Conservation (phyloP, 1,140 invertebrate genomes). For the Chironomus tepperi region DNA sequence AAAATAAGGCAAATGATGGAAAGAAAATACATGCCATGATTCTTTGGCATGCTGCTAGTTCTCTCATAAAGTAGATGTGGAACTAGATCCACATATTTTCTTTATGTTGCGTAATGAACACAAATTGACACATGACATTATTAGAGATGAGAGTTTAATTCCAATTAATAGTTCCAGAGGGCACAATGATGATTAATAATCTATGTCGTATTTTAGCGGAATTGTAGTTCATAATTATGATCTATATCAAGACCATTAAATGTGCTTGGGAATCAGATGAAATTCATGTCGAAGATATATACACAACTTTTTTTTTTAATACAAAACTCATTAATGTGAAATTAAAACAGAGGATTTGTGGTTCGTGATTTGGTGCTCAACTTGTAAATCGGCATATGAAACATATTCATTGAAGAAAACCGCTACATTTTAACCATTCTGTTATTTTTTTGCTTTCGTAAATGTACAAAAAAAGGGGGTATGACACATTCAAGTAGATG, state of each 20-base stretch:
- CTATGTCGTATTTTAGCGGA: background rate
- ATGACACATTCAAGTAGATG: too few species aligned
- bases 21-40: background rate
- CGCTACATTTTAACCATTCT: too few species aligned
- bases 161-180: background rate
- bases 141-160: slow-evolving; percentile 14
- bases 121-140: slow-evolving; percentile 13
- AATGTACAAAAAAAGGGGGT: too few species aligned
- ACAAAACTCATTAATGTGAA: background rate
- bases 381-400: background rate
- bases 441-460: too few species aligned
- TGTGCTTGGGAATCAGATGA: background rate
- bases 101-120: slow-evolving; percentile 12
- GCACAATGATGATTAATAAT: slow-evolving; percentile 9
- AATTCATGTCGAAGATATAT: too few species aligned
- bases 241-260: too few species aligned
- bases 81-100: background rate
- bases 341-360: background rate
- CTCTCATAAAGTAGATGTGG: background rate
- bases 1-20: background rate
- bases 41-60: background rate
- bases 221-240: too few species aligned
- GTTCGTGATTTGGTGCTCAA: background rate
- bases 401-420: too few species aligned
- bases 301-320: too few species aligned